These are phyloP conservation scores for Oxystoma pomonae DNA, from an alignment of 2,888 invertebrate genomes.

Conservation along the genomic window DNA sequence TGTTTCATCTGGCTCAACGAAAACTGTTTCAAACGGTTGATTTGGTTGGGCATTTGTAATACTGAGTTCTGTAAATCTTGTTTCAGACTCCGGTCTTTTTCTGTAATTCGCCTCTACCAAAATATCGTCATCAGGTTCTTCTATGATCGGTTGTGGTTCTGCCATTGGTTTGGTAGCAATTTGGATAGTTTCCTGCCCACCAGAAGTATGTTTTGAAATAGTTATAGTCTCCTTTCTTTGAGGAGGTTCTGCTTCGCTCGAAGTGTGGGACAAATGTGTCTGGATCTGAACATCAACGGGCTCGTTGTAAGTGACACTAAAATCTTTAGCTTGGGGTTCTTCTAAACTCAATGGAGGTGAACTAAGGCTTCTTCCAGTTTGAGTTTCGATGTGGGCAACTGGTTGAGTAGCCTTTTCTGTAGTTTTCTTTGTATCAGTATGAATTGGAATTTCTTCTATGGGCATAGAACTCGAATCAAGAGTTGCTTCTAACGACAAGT, in stretches of 20 bases:
- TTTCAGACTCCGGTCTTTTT: slow-evolving; percentile 49
- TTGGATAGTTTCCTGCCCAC: slow-evolving; percentile 67
- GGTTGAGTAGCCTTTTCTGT: slow-evolving; percentile 23
- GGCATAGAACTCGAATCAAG: slow-evolving; percentile 68
- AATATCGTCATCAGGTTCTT: slow-evolving; percentile 54
- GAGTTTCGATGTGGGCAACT: slow-evolving; percentile 57
- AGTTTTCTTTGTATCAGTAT: slow-evolving; percentile 31
- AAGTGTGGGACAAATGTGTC: slow-evolving; percentile 39
- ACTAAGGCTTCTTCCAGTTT: slow-evolving; percentile 61
- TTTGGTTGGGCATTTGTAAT: slow-evolving; percentile 66
- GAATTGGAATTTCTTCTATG: slow-evolving; percentile 56
- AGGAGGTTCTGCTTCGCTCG: slow-evolving; percentile 43
- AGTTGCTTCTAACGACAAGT: slow-evolving; percentile 57
- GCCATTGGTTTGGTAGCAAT: slow-evolving; percentile 61
- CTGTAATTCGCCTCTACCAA: slow-evolving; percentile 69
- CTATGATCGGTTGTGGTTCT: slow-evolving; percentile 49
- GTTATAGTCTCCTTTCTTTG: slow-evolving; percentile 58
- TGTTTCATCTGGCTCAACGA: slow-evolving; percentile 78
- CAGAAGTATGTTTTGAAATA: slow-evolving; percentile 57
- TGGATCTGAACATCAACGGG: slow-evolving; percentile 61
- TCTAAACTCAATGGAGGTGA: slow-evolving; percentile 40
- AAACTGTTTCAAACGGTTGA: slow-evolving; percentile 75
- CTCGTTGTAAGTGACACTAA: slow-evolving; percentile 52
- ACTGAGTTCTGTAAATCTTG: slow-evolving; percentile 63
- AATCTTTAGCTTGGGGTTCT: slow-evolving; percentile 48